These are phyloP conservation scores for Nilaparvata lugens DNA, from an alignment of 1,140 invertebrate species.

Conservation along the genomic window DNA sequence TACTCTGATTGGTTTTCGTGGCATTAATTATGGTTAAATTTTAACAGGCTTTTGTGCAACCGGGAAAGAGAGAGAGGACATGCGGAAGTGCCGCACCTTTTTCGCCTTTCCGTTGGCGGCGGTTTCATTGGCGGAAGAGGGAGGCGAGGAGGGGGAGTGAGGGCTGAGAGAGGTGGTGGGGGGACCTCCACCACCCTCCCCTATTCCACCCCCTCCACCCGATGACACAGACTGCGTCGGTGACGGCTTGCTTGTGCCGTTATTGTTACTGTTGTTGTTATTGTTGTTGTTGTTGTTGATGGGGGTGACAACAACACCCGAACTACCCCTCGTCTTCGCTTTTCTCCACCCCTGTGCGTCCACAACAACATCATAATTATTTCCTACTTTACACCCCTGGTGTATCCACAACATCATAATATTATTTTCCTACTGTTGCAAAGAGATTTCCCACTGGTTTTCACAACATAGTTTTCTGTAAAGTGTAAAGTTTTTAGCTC, in stretches of 20 bases:
- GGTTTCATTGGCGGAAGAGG: constrained; percentile 8
- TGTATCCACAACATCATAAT: no score
- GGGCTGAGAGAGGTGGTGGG: constrained; percentile 9
- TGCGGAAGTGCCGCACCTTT: constrained; percentile 20
- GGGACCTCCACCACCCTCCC: not conserved
- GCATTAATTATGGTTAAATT: no score
- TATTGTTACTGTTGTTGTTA: constrained; percentile 37
- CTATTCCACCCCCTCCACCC: constrained; percentile 15
- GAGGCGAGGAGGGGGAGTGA: not conserved
- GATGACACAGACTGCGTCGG: constrained; percentile 13
- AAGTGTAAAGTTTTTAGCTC: no score
- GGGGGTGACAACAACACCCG: no score
- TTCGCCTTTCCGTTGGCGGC: constrained; percentile 16
- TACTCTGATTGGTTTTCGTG: no score
- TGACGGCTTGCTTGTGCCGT: constrained; percentile 13
- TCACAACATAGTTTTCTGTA: no score
- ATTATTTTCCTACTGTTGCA: no score
- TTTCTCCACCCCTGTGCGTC: constrained; percentile 57
- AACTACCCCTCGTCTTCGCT: constrained; percentile 48
- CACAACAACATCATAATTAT: constrained; percentile 30
- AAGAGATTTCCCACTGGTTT: no score
- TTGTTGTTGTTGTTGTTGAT: constrained; percentile 21
- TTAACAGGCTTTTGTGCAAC: not conserved
- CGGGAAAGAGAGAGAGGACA: no score
- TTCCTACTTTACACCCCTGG: no score